A percentile compares a stretch with the other conserved stretches of the same genome.
Evolutionary conservation across 1,140 invertebrate species (phyloP).

Genomic region (Amphibalanus amphitrite): DNA sequence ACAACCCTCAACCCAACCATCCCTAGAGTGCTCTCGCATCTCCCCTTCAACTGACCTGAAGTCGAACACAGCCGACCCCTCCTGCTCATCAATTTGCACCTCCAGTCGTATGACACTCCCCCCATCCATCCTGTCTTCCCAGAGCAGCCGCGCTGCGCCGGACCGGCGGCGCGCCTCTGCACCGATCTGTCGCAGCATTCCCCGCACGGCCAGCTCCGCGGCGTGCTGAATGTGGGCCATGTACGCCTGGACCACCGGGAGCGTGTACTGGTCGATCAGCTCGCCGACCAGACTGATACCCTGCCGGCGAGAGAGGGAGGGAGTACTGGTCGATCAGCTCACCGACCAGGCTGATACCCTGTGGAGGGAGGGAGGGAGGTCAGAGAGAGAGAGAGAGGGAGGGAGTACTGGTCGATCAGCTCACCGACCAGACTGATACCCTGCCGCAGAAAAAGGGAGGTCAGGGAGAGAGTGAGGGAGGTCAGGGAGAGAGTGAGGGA

Average conservation of each 20-base stretch:
- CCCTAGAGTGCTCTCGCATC: too few species aligned
- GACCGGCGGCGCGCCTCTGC: slow-evolving; percentile 32
- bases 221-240: slow-evolving; percentile 92
- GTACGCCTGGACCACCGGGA: slow-evolving; percentile 41
- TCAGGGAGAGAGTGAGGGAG: too few species aligned
- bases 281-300: too few species aligned
- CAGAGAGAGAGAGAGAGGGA: too few species aligned
- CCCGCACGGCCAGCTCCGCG: slow-evolving; percentile 80
- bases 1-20: too few species aligned
- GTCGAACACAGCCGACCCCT: slow-evolving; percentile 76
- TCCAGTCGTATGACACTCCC: slow-evolving; percentile 66
- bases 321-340: slow-evolving; percentile 79
- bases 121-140: slow-evolving; percentile 85
- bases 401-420: too few species aligned
- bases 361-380: background rate
- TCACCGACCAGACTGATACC: too few species aligned
- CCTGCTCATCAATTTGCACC: slow-evolving; percentile 53
- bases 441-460: too few species aligned
- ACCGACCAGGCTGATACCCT: slow-evolving; percentile 75
- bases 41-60: slow-evolving; percentile 38
- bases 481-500: too few species aligned
- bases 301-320: too few species aligned
- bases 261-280: slow-evolving; percentile 66
- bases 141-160: slow-evolving; percentile 39
- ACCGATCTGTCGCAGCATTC: slow-evolving; percentile 62